Conservation (phyloP, 2,797 vertebrate species). For the Vultur gryphus region DNA sequence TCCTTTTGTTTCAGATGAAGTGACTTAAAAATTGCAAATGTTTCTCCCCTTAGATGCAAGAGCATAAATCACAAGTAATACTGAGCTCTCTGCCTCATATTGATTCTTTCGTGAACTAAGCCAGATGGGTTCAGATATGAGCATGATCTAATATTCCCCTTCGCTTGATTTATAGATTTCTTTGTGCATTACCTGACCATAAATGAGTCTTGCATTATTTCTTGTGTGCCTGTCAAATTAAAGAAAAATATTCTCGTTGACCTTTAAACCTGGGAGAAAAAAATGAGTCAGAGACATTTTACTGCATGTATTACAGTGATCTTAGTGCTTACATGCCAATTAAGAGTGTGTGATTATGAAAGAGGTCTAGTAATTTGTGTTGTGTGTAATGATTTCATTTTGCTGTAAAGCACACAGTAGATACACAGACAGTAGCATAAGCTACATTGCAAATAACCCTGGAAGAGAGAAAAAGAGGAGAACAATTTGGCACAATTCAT, state of each 20-base stretch:
- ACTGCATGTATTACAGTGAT: conserved; percentile 60
- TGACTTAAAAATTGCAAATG: conserved; percentile 61
- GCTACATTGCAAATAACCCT: conserved; percentile 47
- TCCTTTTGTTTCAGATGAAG: conserved; percentile 56
- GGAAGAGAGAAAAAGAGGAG: conserved; percentile 34
- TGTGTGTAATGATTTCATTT: conserved; percentile 73
- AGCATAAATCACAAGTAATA: conserved; percentile 72
- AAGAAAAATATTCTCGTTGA: conserved; percentile 78
- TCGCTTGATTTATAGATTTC: conserved; percentile 80
- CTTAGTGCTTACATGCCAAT: conserved; percentile 66
- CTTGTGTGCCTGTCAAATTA: conserved; percentile 77
- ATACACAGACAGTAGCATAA: conserved; percentile 59
- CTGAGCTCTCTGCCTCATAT: conserved; percentile 63
- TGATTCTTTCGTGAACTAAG: conserved; percentile 72
- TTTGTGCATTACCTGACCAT: conserved; percentile 74
- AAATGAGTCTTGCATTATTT: conserved; percentile 73
- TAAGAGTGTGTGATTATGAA: conserved; percentile 70
- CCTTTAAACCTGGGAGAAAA: conserved; percentile 73
- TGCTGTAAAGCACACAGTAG: conserved; percentile 54
- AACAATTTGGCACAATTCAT: conserved; percentile 65
- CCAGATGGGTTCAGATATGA: conserved; percentile 71
- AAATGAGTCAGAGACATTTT: conserved; percentile 59
- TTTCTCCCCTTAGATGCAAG: conserved; percentile 48
- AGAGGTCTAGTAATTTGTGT: conserved; percentile 58
- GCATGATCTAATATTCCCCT: conserved; percentile 75